These are phyloP conservation scores for Nycteola revayana DNA, from an alignment of 2,888 invertebrate genomes.

Conservation along the genomic window DNA sequence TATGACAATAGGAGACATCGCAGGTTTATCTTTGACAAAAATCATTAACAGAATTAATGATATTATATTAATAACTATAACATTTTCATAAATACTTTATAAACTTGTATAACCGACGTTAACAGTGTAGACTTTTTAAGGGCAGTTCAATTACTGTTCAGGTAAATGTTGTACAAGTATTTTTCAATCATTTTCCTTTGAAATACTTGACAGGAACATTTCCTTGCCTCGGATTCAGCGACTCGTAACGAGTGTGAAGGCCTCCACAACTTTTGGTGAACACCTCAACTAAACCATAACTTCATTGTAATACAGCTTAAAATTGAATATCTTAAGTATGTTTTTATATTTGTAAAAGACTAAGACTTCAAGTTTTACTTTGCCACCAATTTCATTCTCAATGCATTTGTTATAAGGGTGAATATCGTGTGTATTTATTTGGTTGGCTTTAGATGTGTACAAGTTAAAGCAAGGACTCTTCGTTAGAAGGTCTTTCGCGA, in stretches of 20 bases:
- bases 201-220: constrained; percentile 38
- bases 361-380: constrained; percentile 6
- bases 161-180: no score
- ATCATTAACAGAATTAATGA: no score
- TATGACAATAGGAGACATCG: no score
- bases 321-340: neutral
- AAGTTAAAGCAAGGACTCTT: constrained; percentile 39
- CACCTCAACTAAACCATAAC: neutral
- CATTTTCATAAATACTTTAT: no score
- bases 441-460: constrained; percentile 12
- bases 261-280: neutral
- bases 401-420: neutral
- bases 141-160: no score
- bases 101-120: no score
- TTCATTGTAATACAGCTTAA: neutral
- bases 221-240: constrained; percentile 35
- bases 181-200: neutral
- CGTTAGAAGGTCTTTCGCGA: constrained; percentile 40
- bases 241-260: constrained; percentile 36
- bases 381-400: constrained; percentile 7
- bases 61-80: no score
- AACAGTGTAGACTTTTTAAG: no score
- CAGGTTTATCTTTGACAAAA: no score
- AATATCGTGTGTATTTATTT: constrained; percentile 3
- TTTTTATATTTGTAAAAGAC: neutral